Evolutionary conservation across 2,797 vertebrate genomes (phyloP), one percentile per base, ranked within the genome.

Genomic region (Channa striata): DNA sequence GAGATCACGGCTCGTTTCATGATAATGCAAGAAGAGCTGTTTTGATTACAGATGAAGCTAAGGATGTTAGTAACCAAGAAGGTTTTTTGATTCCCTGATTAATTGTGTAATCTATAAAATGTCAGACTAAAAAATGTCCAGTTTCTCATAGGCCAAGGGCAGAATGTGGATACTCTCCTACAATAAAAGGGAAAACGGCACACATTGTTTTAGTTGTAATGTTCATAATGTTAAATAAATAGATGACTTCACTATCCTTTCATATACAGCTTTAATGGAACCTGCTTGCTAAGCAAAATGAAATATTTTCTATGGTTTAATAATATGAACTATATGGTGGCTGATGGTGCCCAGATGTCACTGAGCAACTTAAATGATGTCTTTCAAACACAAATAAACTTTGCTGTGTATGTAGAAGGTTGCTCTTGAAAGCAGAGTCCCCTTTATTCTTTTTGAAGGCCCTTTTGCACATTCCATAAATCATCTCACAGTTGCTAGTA

Each of bases 401-500:
- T 20, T 20, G 4, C 11, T 46, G 44, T 20, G 8, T 20, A 11
- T 6, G 20, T 20, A 20, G 11, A n/a, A 20, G 11, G 10, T 44
- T 9, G 19, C n/a, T 20, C 19, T 76, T n/a, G n/a, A n/a, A n/a
- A n/a, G n/a, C n/a, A n/a, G n/a, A n/a, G n/a, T n/a, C n/a, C n/a
- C n/a, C n/a, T n/a, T n/a, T 40, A 20, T 12, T 25, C n/a, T 43
- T 8, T 17, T n/a, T 47, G n/a, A 59, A 51, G 23, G 36, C 33
- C 9, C 43, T 40, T 34, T 62, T 68, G n/a, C 47, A 30, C 5
- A 10, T 44, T 59, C 33, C 33, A 59, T 57, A 68, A 48, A 52
- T 61, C 66, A 73, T 71, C 50, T 66, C 48, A 34, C 19, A 11
- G 37, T 57, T 51, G n/a, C 52, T 33, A 60, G 39, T 72, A 68